Conservation (phyloP, 2,113 vertebrate genomes). For the Ciconia boyciana region DNA sequence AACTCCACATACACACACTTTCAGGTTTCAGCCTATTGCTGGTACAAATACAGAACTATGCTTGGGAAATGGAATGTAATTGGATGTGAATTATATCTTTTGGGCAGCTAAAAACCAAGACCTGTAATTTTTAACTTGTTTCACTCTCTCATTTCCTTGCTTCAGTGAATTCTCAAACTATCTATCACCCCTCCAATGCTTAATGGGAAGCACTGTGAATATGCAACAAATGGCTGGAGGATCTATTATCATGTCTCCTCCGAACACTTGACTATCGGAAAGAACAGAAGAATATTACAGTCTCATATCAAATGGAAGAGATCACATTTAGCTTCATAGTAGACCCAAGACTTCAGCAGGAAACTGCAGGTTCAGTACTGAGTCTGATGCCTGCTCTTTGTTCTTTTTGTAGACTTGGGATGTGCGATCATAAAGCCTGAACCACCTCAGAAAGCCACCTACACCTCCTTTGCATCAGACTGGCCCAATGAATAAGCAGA, state of each 20-base stretch:
- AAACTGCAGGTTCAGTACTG: background rate
- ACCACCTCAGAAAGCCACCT: background rate
- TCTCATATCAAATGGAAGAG: background rate
- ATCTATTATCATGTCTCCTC: background rate
- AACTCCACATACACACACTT: background rate
- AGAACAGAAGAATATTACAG: background rate
- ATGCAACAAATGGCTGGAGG: background rate
- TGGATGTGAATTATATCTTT: background rate
- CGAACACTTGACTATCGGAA: background rate
- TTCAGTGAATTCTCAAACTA: background rate
- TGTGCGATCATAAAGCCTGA: background rate
- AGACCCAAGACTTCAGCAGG: background rate
- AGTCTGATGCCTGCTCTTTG: background rate
- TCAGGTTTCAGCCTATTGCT: background rate
- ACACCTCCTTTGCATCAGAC: background rate
- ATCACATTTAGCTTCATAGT: accelerated
- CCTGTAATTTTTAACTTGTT: background rate
- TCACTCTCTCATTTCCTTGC: background rate
- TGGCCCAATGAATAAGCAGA: background rate
- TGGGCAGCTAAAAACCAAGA: background rate
- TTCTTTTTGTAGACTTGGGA: background rate
- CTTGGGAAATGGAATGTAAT: background rate
- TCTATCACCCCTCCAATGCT: background rate
- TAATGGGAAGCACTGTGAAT: background rate
- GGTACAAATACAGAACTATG: background rate